Evolutionary conservation across 2,888 invertebrate genomes (phyloP).

Genomic region (Macrophya annulata): DNA sequence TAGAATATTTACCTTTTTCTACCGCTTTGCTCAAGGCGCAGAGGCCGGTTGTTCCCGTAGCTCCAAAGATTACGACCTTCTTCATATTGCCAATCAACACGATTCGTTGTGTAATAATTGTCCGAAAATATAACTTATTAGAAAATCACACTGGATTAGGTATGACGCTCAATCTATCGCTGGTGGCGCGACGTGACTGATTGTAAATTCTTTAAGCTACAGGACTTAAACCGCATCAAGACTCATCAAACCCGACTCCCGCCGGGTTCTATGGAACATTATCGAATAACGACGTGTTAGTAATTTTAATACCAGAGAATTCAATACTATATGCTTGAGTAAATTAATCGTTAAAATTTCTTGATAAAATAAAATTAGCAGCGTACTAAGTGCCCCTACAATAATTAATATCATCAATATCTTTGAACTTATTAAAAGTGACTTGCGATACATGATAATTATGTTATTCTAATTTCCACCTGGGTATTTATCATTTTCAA

Average conservation of each 20-base stretch:
- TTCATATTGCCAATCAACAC: constrained; percentile 81
- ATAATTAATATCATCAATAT: constrained; percentile 16
- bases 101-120: background rate
- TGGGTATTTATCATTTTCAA: background rate
- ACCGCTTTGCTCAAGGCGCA: constrained; percentile 89
- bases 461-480: background rate
- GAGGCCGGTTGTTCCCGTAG: constrained; percentile 91
- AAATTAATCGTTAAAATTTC: constrained; percentile 18
- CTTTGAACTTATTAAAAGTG: constrained; percentile 11
- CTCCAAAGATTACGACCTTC: constrained; percentile 91
- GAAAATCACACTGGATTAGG: background rate
- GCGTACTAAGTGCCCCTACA: background rate
- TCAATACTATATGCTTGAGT: constrained; percentile 15
- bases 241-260: background rate
- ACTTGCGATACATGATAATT: constrained; percentile 2
- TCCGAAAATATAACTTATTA: background rate
- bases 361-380: constrained; percentile 10
- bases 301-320: background rate
- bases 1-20: constrained; percentile 84
- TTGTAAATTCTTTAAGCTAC: background rate
- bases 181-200: constrained; percentile 15
- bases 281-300: constrained; percentile 1
- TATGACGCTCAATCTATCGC: background rate
- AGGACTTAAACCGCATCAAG: background rate
- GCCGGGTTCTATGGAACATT: constrained; percentile 14